Evolutionary conservation across 2,888 invertebrate species (phyloP).

Genomic region (Torymus texanus): DNA sequence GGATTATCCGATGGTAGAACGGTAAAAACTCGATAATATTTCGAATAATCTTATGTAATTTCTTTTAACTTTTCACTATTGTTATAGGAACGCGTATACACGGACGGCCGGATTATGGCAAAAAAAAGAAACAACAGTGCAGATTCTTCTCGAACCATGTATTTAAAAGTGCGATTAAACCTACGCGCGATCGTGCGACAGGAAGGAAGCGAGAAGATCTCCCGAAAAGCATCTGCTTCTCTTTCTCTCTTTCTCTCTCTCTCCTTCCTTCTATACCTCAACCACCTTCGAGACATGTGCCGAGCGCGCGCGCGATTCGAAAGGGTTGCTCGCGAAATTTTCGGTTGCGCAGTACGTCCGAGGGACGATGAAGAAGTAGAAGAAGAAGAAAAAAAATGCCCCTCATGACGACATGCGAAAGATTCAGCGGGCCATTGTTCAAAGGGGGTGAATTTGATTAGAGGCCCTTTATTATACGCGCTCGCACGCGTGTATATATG

Average conservation of each 20-base stretch:
- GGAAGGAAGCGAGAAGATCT: conserved; percentile 19
- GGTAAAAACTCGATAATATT: too few species aligned
- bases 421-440: conserved; percentile 57
- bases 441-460: conserved; percentile 73
- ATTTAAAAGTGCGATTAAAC: conserved; percentile 15
- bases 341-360: conserved; percentile 60
- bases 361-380: background rate
- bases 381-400: conserved; percentile 64
- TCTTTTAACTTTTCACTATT: too few species aligned
- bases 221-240: conserved; percentile 35
- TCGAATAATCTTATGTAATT: too few species aligned
- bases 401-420: conserved; percentile 62
- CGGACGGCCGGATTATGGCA: too few species aligned
- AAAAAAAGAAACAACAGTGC: too few species aligned
- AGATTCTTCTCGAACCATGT: conserved; percentile 62
- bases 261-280: conserved; percentile 66
- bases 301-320: conserved; percentile 61
- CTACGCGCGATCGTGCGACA: conserved; percentile 13
- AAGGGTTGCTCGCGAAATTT: conserved; percentile 67
- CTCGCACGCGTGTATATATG: background rate
- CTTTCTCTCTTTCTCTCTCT: background rate
- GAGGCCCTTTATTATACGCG: conserved; percentile 53
- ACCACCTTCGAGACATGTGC: conserved; percentile 67
- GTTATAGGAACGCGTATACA: too few species aligned
- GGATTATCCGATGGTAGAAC: too few species aligned